A percentile compares a stretch with the other conserved stretches of the same genome.
These are phyloP conservation scores for Pachyramphus minor DNA, from an alignment of 2,113 vertebrate species.

Conservation along the genomic window DNA sequence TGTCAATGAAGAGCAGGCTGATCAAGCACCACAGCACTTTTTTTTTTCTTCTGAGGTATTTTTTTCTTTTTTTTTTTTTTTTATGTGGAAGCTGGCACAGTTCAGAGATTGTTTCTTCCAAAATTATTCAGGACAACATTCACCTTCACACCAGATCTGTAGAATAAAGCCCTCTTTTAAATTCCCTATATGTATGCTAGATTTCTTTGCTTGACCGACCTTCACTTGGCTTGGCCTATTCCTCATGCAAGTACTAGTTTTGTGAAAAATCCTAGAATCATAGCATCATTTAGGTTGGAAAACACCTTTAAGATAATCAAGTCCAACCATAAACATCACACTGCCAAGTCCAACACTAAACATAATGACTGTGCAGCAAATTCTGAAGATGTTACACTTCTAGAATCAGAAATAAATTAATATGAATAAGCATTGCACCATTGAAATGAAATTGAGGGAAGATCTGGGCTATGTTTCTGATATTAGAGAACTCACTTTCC, in stretches of 20 bases:
- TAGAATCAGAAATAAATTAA: neutral
- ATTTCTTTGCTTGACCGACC: neutral
- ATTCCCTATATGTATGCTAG: neutral
- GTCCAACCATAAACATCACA: neutral
- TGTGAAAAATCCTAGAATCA: neutral
- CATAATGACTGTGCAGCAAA: neutral
- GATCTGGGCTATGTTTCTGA: neutral
- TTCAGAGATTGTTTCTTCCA: neutral
- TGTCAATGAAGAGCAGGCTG: neutral
- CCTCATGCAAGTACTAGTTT: neutral
- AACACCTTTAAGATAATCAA: neutral
- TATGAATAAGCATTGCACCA: neutral
- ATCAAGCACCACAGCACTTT: neutral
- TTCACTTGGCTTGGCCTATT: neutral
- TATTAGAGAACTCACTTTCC: neutral
- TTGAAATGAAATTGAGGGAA: neutral
- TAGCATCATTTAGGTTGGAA: neutral
- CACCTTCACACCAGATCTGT: neutral
- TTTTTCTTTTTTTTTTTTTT: neutral
- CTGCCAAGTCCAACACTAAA: neutral
- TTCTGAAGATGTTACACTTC: neutral
- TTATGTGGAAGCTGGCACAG: neutral
- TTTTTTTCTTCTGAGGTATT: neutral
- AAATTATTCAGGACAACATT: neutral
- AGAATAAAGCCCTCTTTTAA: neutral